phyloP scores from a whole-genome alignment of 2,797 vertebrate genomes.

The Fringilla coelebs region DNA sequence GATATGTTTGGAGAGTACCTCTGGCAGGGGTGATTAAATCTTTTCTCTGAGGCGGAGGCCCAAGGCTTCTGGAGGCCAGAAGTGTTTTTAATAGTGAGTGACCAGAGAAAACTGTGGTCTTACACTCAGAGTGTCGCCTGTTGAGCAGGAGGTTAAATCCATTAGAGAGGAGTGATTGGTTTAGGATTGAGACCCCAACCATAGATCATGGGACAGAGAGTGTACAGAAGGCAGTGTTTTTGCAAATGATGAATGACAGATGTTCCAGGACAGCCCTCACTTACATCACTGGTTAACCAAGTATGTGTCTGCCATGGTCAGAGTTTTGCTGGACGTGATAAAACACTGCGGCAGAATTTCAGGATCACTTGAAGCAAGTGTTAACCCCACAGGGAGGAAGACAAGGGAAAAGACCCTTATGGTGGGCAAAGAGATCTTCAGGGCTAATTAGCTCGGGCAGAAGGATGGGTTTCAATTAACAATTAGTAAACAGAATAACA shows the following conservation, averaged over 20 bases:
- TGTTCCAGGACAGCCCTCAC: not conserved
- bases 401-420: not conserved
- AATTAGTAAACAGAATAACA: not conserved
- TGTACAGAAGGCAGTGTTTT: not conserved
- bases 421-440: not conserved
- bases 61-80: not conserved
- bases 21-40: not conserved
- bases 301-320: not conserved
- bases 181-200: not conserved
- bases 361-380: not conserved
- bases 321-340: not conserved
- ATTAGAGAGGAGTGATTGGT: not conserved
- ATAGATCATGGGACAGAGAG: not conserved
- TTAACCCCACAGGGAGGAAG: not conserved
- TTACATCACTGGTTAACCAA: no score
- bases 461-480: not conserved
- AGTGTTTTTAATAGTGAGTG: not conserved
- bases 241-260: not conserved
- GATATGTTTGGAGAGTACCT: not conserved
- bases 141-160: not conserved
- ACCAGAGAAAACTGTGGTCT: not conserved
- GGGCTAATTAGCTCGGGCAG: not conserved
- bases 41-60: not conserved
- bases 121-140: not conserved
- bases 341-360: not conserved